phyloP scores from a whole-genome alignment of 1,140 invertebrate genomes.

The Yoshiicerus persimilis region DNA sequence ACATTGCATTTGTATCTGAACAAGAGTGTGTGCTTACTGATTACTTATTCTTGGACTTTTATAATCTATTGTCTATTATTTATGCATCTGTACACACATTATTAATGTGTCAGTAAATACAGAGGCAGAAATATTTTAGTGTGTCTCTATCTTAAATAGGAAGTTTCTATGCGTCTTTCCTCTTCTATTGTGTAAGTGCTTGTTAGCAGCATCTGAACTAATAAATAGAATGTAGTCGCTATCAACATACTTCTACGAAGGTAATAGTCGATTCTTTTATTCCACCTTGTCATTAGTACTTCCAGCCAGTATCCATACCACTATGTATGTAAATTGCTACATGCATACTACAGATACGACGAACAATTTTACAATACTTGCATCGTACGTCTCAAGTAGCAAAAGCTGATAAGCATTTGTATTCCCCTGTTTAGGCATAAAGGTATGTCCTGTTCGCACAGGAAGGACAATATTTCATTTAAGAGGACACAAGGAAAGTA shows the following conservation, averaged over 20 bases:
- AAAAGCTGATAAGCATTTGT: background rate
- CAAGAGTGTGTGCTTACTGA: background rate
- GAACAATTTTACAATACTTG: background rate
- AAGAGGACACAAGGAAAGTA: background rate
- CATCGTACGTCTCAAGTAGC: background rate
- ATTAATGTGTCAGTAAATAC: background rate
- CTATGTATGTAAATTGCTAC: no score
- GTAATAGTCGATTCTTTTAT: no score
- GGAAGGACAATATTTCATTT: constrained; percentile 4
- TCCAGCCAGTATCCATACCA: background rate
- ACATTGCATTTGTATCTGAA: background rate
- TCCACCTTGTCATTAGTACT: background rate
- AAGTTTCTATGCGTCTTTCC: background rate
- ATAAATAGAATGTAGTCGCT: no score
- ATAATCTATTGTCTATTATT: background rate
- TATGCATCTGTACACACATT: background rate
- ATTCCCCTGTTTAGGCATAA: background rate
- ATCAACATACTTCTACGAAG: background rate
- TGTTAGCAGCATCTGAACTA: no score
- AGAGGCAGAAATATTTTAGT: background rate
- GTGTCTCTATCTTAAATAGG: background rate
- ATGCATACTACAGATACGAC: no score
- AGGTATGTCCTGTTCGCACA: background rate
- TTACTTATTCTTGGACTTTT: background rate
- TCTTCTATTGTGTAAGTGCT: background rate